Base-by-base conservation (phyloP, 1,140 invertebrate genomes). In the Aplysia californica region DNA sequence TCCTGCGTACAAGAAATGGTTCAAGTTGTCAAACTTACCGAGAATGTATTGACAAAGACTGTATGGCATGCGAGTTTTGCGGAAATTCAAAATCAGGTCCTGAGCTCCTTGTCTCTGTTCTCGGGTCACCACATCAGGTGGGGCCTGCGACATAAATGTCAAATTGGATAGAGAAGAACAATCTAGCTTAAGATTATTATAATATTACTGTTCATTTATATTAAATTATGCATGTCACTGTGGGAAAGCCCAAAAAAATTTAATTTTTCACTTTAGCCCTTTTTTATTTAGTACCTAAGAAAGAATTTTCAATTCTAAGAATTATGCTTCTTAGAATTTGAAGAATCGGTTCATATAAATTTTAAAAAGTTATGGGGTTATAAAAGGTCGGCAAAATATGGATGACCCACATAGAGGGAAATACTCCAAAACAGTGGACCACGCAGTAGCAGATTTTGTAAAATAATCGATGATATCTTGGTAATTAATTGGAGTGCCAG, bases 1-100 rank as follows among this genome's bases (percentile, higher is more conserved):
- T n/a, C n/a, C n/a, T n/a, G n/a, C n/a, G n/a, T n/a, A n/a, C n/a
- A n/a, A n/a, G n/a, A n/a, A n/a, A n/a, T n/a, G n/a, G n/a, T n/a
- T n/a, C n/a, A n/a, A n/a, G n/a, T n/a, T n/a, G n/a, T n/a, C n/a
- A n/a, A 38, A 82, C 85, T 89, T 89, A 93, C 92, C 92, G 77
- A 97, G 90, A 84, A 97, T 95, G 85, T 94, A 92, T 84, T 93
- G 92, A 86, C 96, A 97, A 31, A 96, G 85, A 70, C 92, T 92
- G 88, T 96, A 97, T 39, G 96, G 95, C 79, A 93, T 92, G 89
- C 94, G 94, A 20, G 94, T 94, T 88, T 95, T 96, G 21, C 94
- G 91, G 86, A 97, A 96, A 88, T 93, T 92, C 26, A 96, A 85
- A 84, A 97, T 95, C 26, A 96, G 92, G 80, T 90, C 90, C 89